Conservation (phyloP, 2,113 vertebrate species). For the Paraplagusia blochii region DNA sequence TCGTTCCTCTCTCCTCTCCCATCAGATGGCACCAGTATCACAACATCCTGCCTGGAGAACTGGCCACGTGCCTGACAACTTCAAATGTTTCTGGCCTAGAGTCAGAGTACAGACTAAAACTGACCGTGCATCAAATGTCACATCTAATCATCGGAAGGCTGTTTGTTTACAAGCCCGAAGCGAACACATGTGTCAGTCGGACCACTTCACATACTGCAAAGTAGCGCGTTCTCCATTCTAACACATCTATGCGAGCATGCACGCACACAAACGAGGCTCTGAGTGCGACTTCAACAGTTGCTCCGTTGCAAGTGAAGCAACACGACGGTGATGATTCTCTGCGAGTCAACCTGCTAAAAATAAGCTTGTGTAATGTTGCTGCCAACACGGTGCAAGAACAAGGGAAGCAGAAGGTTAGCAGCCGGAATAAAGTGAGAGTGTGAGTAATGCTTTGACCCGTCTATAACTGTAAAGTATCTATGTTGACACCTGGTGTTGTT, state of each 20-base stretch:
- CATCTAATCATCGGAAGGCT: slow-evolving; percentile 5
- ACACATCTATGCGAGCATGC: neutral
- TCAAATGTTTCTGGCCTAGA: slow-evolving; percentile 23
- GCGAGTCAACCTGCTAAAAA: slow-evolving; percentile 67
- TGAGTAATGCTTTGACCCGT: slow-evolving; percentile 8
- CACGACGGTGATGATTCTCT: slow-evolving; percentile 27
- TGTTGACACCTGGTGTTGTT: neutral
- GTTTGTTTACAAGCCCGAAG: slow-evolving; percentile 39
- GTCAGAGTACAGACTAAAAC: slow-evolving; percentile 20
- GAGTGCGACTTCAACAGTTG: slow-evolving; percentile 22
- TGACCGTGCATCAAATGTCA: slow-evolving; percentile 24
- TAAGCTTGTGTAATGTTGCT: slow-evolving; percentile 58
- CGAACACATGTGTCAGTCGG: neutral
- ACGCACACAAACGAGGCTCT: neutral
- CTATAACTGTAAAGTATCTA: slow-evolving; percentile 3
- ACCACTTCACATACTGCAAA: neutral
- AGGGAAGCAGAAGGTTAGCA: slow-evolving; percentile 46
- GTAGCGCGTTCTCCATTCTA: neutral
- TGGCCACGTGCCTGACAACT: slow-evolving; percentile 5
- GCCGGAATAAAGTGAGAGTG: slow-evolving; percentile 31
- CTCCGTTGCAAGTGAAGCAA: slow-evolving; percentile 30
- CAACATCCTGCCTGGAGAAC: slow-evolving; percentile 18
- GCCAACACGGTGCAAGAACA: slow-evolving; percentile 32
- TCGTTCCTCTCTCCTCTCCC: neutral
- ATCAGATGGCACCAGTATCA: neutral